Evolutionary conservation across 2,888 invertebrate genomes (phyloP).

Genomic region (Salticus scenicus): DNA sequence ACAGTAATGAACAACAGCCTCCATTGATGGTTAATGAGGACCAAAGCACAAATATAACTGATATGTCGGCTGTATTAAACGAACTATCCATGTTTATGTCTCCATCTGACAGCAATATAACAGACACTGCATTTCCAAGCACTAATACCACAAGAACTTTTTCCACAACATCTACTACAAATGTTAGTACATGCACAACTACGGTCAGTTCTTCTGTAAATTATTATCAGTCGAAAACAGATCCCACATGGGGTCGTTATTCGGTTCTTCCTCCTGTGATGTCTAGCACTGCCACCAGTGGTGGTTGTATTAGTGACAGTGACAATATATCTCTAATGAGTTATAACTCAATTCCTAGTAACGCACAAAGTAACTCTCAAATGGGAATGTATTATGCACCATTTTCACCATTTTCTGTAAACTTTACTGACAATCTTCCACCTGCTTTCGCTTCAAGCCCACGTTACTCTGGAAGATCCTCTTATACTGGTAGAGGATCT

Average conservation of each 20-base stretch:
- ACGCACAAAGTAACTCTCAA: constrained; percentile 55
- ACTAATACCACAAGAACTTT: background rate
- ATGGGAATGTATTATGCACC: constrained; percentile 41
- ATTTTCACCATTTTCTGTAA: constrained; percentile 54
- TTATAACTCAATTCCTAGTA: constrained; percentile 33
- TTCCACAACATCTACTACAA: constrained; percentile 7
- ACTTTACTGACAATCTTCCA: constrained; percentile 50
- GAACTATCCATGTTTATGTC: constrained; percentile 50
- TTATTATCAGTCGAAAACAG: constrained; percentile 32
- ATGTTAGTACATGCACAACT: constrained; percentile 9
- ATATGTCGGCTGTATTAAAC: constrained; percentile 39
- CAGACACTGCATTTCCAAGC: background rate
- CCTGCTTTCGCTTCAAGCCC: constrained; percentile 74
- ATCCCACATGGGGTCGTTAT: constrained; percentile 48
- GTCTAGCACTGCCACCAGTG: constrained; percentile 23
- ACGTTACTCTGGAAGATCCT: constrained; percentile 74
- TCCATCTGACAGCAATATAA: constrained; percentile 2
- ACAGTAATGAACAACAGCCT: background rate
- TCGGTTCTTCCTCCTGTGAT: constrained; percentile 65
- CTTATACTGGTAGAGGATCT: constrained; percentile 71
- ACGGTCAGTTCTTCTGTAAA: constrained; percentile 2
- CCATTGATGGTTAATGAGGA: background rate
- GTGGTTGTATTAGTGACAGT: constrained; percentile 29
- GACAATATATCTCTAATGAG: constrained; percentile 48
- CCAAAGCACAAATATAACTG: constrained; percentile 18